These are phyloP conservation scores for Triplophysa yarkandensis DNA, from an alignment of 2,797 vertebrate species.

Conservation along the genomic window DNA sequence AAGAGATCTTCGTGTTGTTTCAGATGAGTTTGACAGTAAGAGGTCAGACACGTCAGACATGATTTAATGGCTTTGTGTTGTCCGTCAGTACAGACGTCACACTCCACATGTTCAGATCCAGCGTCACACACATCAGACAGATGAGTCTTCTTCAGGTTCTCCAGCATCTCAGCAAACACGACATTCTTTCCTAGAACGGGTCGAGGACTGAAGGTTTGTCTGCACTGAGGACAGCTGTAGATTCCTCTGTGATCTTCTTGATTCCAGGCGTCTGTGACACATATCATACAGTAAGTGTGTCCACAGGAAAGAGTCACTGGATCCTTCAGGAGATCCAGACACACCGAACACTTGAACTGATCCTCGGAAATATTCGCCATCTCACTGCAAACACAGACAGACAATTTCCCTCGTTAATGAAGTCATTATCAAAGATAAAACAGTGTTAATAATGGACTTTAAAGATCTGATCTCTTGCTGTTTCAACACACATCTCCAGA, in stretches of 20 bases:
- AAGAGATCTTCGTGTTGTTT: constrained; percentile 6
- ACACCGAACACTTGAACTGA: neutral
- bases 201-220: neutral
- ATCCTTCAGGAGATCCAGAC: neutral
- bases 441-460: no score
- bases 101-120: constrained; percentile 13
- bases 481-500: no score
- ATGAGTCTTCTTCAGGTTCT: neutral
- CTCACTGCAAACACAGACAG: neutral
- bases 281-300: neutral
- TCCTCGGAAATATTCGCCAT: constrained; percentile 13
- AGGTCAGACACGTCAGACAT: no score
- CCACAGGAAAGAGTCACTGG: neutral
- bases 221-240: neutral
- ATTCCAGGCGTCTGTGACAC: neutral
- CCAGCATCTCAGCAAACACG: neutral
- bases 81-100: neutral
- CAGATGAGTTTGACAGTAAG: no score
- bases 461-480: no score
- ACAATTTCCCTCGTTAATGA: no score
- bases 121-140: no score
- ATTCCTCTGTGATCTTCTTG: neutral
- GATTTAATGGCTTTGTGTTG: no score
- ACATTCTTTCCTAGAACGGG: neutral
- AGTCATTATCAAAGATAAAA: no score